Percentiles rank a stretch among this genome's conserved stretches.
phyloP scores from a whole-genome alignment of 2,113 vertebrate genomes.

The Ictalurus punctatus region DNA sequence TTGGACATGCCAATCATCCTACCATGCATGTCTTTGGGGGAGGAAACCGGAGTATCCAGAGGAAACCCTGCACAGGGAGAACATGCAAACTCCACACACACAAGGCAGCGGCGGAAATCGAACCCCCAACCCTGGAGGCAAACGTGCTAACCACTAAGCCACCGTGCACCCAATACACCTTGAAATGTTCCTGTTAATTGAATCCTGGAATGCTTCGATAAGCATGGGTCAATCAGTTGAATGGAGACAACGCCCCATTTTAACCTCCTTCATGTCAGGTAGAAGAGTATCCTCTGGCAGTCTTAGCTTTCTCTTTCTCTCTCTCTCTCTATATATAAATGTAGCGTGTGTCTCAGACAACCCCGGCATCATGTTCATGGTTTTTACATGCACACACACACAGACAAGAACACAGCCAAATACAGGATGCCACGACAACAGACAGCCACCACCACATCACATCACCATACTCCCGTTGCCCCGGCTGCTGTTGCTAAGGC shows the following conservation, averaged over 20 bases:
- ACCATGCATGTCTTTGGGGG: too few relatives aligned
- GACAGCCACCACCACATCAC: conserved; percentile 44
- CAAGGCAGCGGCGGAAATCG: too few relatives aligned
- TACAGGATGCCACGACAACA: conserved; percentile 51
- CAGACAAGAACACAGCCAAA: neutral
- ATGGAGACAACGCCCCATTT: conserved; percentile 21
- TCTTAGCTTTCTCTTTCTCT: neutral
- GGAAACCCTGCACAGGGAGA: too few relatives aligned
- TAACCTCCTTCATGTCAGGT: neutral
- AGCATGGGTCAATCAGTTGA: neutral
- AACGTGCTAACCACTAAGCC: too few relatives aligned
- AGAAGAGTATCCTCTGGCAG: neutral
- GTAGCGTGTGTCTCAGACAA: neutral
- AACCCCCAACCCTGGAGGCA: too few relatives aligned
- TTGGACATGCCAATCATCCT: too few relatives aligned
- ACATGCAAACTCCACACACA: too few relatives aligned
- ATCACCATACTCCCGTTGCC: conserved; percentile 40
- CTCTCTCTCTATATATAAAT: neutral
- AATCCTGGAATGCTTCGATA: neutral
- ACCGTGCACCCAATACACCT: too few relatives aligned
- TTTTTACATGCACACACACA: neutral
- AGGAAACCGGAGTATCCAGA: too few relatives aligned
- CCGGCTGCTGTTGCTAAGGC: conserved; percentile 53
- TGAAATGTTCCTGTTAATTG: neutral
- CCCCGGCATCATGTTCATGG: neutral